Conservation (phyloP, 2,113 vertebrate genomes). For the Cervus canadensis region DNA sequence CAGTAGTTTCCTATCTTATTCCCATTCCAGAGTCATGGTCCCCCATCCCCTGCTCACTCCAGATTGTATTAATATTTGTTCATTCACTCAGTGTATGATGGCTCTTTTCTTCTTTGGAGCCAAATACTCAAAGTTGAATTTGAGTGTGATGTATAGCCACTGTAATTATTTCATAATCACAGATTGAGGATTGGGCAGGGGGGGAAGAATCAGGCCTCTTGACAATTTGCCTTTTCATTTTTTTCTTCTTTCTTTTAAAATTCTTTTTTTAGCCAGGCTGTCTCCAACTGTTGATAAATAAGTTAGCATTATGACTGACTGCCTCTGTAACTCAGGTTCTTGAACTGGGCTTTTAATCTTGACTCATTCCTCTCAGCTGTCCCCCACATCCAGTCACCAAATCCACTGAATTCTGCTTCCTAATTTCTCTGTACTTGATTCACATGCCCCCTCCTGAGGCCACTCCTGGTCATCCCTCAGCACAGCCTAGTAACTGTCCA, state of each 20-base stretch:
- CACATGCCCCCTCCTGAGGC: background rate
- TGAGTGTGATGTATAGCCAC: background rate
- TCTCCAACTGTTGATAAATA: slow-evolving; percentile 62
- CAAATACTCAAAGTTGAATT: background rate
- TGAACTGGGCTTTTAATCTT: background rate
- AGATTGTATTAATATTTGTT: background rate
- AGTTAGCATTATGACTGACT: slow-evolving; percentile 50
- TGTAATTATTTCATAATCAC: background rate
- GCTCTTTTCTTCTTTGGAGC: background rate
- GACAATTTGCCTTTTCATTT: slow-evolving; percentile 38
- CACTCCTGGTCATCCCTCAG: background rate
- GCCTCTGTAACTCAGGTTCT: slow-evolving; percentile 1
- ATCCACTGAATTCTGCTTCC: background rate
- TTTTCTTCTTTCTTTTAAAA: slow-evolving; percentile 37
- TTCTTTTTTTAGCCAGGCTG: slow-evolving; percentile 55
- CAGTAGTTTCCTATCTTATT: background rate
- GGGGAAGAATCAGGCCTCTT: background rate
- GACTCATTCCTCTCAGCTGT: background rate
- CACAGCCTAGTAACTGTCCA: background rate
- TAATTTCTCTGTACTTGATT: background rate
- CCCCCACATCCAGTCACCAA: background rate
- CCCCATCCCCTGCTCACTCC: background rate
- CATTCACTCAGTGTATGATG: background rate
- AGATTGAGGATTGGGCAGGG: background rate
- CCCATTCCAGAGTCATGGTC: background rate